Conservation (phyloP, 2,888 invertebrate genomes). For the Acrocyrtus sp. region DNA sequence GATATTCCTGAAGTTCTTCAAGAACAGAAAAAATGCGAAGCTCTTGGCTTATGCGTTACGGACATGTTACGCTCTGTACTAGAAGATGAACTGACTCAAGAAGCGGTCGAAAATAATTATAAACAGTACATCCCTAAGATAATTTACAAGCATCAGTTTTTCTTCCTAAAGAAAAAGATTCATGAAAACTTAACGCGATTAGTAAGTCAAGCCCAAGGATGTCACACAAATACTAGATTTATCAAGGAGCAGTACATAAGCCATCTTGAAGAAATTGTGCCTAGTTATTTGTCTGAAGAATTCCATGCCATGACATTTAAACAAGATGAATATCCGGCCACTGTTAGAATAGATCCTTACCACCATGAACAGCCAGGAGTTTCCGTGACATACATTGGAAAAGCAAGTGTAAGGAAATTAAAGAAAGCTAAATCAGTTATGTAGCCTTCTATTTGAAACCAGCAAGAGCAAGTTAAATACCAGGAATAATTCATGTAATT, state of each 20-base stretch:
- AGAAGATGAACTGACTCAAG: conserved; percentile 76
- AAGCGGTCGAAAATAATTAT: conserved; percentile 80
- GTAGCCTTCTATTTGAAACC: neutral
- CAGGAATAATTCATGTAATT: neutral
- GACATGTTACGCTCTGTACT: conserved; percentile 87
- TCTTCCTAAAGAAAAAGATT: conserved; percentile 79
- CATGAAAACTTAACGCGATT: conserved; percentile 74
- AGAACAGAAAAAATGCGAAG: conserved; percentile 79
- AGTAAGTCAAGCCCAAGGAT: conserved; percentile 64
- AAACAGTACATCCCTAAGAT: conserved; percentile 86
- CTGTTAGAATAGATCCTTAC: conserved; percentile 74
- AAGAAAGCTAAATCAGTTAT: neutral
- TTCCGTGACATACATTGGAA: conserved; percentile 72
- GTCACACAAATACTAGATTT: conserved; percentile 70
- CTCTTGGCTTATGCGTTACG: conserved; percentile 85
- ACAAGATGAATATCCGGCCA: conserved; percentile 71
- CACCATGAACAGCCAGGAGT: conserved; percentile 76
- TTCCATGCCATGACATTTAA: conserved; percentile 72
- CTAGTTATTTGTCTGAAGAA: conserved; percentile 83
- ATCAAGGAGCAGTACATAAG: conserved; percentile 84
- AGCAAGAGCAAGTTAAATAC: no score
- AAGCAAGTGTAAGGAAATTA: conserved; percentile 70
- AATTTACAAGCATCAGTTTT: conserved; percentile 76
- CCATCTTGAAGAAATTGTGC: conserved; percentile 81
- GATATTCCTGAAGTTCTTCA: conserved; percentile 82